phyloP scores from a whole-genome alignment of 2,113 vertebrate genomes.

The Opisthocomus hoazin region DNA sequence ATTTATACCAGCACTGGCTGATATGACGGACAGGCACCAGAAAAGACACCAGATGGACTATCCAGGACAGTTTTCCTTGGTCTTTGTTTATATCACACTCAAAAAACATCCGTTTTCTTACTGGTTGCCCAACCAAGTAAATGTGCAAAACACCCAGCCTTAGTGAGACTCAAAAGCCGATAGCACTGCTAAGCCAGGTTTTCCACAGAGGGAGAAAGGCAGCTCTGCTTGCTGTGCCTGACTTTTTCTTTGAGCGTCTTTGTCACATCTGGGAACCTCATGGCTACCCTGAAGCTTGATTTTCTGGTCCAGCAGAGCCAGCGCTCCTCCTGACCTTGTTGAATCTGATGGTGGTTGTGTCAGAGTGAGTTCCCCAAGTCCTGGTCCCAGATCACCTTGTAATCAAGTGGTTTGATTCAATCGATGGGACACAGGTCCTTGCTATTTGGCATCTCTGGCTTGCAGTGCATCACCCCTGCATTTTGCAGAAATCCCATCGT shows the following conservation, averaged over 20 bases:
- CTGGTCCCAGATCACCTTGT: background rate
- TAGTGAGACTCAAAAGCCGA: background rate
- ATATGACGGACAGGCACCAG: background rate
- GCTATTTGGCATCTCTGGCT: background rate
- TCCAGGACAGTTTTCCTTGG: background rate
- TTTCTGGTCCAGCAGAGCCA: background rate
- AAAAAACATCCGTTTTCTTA: background rate
- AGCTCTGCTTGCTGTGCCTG: background rate
- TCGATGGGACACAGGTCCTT: rapidly evolving
- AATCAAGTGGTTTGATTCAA: background rate
- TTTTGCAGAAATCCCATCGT: background rate
- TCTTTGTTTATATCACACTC: background rate
- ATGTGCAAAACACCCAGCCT: background rate
- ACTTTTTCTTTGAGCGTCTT: background rate
- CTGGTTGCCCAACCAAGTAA: background rate
- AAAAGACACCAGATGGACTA: background rate
- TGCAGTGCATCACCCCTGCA: background rate
- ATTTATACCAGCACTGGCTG: background rate
- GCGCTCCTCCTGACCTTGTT: background rate
- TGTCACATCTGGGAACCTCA: constrained; percentile 44
- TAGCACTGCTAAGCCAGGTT: background rate
- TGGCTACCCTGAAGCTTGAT: background rate
- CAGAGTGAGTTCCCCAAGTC: rapidly evolving
- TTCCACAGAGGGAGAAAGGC: background rate
- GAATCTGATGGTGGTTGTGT: background rate